Evolutionary conservation across 2,888 invertebrate species (phyloP), one percentile per base, ranked within the genome.

Genomic region (Mamestra brassicae): DNA sequence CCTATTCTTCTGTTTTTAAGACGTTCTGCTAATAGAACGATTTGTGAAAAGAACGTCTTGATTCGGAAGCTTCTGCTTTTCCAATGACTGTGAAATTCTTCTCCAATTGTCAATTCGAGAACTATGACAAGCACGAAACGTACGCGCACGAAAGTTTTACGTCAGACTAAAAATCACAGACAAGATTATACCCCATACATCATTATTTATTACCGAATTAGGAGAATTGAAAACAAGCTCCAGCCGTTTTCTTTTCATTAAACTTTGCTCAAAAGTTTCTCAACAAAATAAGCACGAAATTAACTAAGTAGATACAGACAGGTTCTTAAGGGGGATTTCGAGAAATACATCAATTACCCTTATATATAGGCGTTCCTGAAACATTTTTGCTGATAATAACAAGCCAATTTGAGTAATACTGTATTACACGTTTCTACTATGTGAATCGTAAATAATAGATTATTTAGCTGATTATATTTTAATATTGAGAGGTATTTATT

Each of bases 251-350:
- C 74, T 34, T 57, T 62, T 66, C 15, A 74, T 65, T 61, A 79
- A 74, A 45, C 3, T 65, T 65, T 52, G 62, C 36, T 38, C 26
- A n/a, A 54, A 66, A 62, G n/a, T 38, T 70, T 52, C 36, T 47
- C 60, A 38, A 63, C 67, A 47, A 64, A 71, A 82, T 52, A 64
- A 42, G 13, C 50, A 52, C 42, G 11, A 50, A 58, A 71, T 80
- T 63, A 66, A 71, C 13, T 13, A 45, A 45, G 1, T 45, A 15
- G 1, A 50, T 71, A 67, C 13, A 13, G 45, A 67, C 13, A 13
- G 45, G 45, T 63, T 77, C 11, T 50, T 45, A 11, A 34, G 11
- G 55, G n/a, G 34, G 47, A 47, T 70, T 76, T 38, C 11, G 17
- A 61, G 66, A 63, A 76, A 57, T 36, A 52, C 50, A 13, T 17